Evolutionary conservation across 2,113 vertebrate genomes (phyloP).

Genomic region (Tetraodon nigroviridis): DNA sequence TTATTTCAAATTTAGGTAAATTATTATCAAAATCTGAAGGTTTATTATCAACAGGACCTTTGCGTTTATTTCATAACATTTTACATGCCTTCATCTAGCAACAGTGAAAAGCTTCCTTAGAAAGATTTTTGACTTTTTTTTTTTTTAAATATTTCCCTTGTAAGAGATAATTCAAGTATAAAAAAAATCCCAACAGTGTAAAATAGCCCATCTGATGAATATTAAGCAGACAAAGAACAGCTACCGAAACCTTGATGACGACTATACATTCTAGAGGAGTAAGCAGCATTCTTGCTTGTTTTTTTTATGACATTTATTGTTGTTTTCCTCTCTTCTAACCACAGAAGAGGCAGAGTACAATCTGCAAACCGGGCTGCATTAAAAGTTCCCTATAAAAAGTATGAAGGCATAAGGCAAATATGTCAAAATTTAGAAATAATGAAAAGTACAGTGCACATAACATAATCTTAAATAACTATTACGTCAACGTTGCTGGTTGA

Average conservation of each 20-base stretch:
- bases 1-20: constrained; percentile 93
- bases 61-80: constrained; percentile 88
- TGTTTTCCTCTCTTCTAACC: constrained; percentile 68
- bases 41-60: constrained; percentile 87
- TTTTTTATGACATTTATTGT: constrained; percentile 46
- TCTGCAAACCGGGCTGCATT: constrained; percentile 73
- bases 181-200: constrained; percentile 97
- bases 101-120: constrained; percentile 89
- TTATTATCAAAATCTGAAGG: constrained; percentile 89
- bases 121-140: constrained; percentile 75
- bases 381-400: constrained; percentile 74
- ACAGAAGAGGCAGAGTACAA: constrained; percentile 72
- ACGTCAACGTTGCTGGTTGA: constrained; percentile 89
- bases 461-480: constrained; percentile 93
- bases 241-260: constrained; percentile 86
- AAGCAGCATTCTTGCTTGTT: constrained; percentile 87
- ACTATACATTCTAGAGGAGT: constrained; percentile 81
- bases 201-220: constrained; percentile 93
- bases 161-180: constrained; percentile 99
- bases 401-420: constrained; percentile 79
- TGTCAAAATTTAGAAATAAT: constrained; percentile 83
- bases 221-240: constrained; percentile 92
- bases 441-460: constrained; percentile 94
- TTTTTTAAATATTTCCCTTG: constrained; percentile 96
- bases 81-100: constrained; percentile 92